phyloP scores from a whole-genome alignment of 2,797 vertebrate genomes.

The Antennarius maculatus region DNA sequence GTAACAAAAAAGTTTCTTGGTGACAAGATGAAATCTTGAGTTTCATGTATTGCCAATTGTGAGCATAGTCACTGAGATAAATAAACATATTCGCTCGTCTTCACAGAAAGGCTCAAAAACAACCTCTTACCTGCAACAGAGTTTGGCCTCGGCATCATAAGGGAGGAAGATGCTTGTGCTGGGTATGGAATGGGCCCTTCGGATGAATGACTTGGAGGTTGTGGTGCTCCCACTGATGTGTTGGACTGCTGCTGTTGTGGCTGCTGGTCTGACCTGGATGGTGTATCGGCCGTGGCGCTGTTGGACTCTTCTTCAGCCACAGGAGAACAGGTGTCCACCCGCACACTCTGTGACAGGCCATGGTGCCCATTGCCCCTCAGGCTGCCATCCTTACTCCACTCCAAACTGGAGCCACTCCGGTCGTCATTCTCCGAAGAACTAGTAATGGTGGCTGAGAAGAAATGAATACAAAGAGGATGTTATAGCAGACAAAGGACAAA shows the following conservation, averaged over 20 bases:
- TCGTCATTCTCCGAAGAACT: constrained; percentile 99
- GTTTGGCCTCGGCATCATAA: constrained; percentile 97
- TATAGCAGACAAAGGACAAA: constrained; percentile 23
- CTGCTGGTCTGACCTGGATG: constrained; percentile 75
- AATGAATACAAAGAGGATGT: neutral
- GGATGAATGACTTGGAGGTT: constrained; percentile 62
- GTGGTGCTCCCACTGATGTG: constrained; percentile 52
- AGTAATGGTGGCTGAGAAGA: constrained; percentile 91
- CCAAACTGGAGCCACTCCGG: constrained; percentile 96
- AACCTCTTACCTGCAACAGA: constrained; percentile 93
- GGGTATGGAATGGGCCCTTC: constrained; percentile 88
- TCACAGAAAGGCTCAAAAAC: constrained; percentile 10
- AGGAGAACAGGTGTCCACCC: constrained; percentile 93
- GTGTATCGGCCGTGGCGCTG: constrained; percentile 66
- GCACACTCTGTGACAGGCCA: constrained; percentile 83
- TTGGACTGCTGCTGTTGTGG: constrained; percentile 61
- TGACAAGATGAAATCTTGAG: neutral
- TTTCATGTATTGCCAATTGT: constrained; percentile 14
- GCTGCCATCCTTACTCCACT: constrained; percentile 96
- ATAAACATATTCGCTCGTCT: neutral
- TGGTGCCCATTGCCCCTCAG: constrained; percentile 87
- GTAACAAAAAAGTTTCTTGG: constrained; percentile 27
- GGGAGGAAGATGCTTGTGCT: constrained; percentile 84
- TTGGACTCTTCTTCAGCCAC: constrained; percentile 92
- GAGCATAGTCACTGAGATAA: neutral